Percentiles rank a stretch among this genome's conserved stretches.
These are phyloP conservation scores for Mesembrinibis cayennensis DNA, from an alignment of 2,113 vertebrate genomes.

Conservation along the genomic window DNA sequence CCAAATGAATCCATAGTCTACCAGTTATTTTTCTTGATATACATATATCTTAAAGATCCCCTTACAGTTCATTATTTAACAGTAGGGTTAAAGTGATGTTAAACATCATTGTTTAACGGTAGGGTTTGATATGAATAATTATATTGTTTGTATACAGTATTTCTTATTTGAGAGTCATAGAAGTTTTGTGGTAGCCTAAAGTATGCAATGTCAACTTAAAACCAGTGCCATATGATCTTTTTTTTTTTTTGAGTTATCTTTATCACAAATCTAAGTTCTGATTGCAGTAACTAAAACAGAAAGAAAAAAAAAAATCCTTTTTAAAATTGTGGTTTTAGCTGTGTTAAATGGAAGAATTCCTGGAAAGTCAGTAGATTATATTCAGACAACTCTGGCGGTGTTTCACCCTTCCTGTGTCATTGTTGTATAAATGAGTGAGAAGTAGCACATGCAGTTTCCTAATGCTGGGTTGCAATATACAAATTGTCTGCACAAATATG, in stretches of 20 bases:
- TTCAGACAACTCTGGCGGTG: neutral
- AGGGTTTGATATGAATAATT: neutral
- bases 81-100: neutral
- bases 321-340: neutral
- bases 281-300: neutral
- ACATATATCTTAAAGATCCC: neutral
- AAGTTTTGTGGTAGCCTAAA: neutral
- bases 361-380: neutral
- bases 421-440: neutral
- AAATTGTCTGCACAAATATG: neutral
- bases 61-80: neutral
- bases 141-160: neutral
- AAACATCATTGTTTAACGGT: neutral
- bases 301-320: neutral
- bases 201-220: neutral
- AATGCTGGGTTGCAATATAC: neutral
- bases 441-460: neutral
- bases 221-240: neutral
- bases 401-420: neutral
- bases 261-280: neutral
- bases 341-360: neutral
- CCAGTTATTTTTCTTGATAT: neutral
- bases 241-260: neutral
- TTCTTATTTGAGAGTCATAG: neutral
- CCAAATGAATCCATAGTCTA: neutral